Conservation (phyloP, 2,797 vertebrate species). For the Gymnothorax reevesii region DNA sequence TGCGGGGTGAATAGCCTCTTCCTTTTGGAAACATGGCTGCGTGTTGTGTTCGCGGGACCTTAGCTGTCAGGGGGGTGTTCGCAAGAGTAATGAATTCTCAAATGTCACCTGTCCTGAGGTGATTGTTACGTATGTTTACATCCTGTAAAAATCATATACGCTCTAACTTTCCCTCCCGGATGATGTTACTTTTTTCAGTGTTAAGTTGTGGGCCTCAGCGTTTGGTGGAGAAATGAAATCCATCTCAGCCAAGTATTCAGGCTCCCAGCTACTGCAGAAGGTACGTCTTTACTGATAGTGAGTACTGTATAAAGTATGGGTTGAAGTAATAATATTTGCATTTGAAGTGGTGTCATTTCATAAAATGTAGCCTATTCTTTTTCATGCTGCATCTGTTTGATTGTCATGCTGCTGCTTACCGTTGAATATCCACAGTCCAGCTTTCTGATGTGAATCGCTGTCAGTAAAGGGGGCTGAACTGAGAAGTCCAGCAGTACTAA, state of each 20-base stretch:
- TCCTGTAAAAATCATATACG: background rate
- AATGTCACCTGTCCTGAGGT: background rate
- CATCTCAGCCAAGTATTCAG: conserved; percentile 97
- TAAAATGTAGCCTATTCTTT: background rate
- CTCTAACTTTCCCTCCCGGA: background rate
- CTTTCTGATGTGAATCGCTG: background rate
- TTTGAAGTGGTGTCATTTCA: background rate
- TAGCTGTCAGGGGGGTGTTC: background rate
- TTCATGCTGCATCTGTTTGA: background rate
- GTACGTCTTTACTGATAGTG: conserved; percentile 60
- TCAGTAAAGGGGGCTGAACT: background rate
- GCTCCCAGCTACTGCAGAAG: conserved; percentile 98
- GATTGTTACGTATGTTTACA: background rate
- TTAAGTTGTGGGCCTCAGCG: conserved; percentile 98
- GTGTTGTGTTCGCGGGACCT: background rate
- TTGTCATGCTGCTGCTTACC: background rate
- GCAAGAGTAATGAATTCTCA: background rate
- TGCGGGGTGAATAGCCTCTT: too few species aligned
- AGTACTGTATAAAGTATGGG: background rate
- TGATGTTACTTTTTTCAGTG: conserved; percentile 68
- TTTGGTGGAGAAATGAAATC: conserved; percentile 99
- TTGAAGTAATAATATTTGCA: background rate
- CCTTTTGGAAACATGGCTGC: background rate
- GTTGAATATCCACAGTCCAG: background rate
- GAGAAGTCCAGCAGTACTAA: background rate